Conservation (phyloP, 2,113 vertebrate species). For the Sitta europaea region DNA sequence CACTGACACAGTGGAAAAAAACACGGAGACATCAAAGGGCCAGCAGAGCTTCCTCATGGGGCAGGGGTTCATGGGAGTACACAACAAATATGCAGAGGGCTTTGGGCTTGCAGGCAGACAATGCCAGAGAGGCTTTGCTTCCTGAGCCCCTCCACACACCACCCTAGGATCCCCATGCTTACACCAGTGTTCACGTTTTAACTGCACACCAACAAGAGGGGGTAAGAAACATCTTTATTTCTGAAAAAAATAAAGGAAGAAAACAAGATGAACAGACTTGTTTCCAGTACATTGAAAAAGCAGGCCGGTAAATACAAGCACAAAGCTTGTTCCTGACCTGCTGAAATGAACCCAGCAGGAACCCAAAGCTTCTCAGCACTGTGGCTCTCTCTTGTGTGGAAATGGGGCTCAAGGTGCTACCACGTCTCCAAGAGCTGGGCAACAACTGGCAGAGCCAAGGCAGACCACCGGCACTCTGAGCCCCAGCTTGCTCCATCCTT, state of each 20-base stretch:
- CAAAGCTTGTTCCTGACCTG: neutral
- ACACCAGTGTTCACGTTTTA: accelerated
- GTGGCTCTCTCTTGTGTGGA: neutral
- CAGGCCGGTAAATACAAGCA: neutral
- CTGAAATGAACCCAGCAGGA: neutral
- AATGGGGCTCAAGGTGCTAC: neutral
- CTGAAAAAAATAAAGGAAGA: neutral
- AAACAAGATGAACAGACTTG: accelerated
- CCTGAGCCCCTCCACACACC: accelerated
- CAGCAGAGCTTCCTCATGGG: accelerated
- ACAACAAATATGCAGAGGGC: neutral
- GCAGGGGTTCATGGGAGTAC: neutral
- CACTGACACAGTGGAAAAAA: neutral
- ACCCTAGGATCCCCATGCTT: accelerated
- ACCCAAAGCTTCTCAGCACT: neutral
- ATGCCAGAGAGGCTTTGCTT: neutral
- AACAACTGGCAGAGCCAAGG: neutral
- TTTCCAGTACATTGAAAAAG: neutral
- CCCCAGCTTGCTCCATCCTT: neutral
- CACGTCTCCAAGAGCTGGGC: accelerated
- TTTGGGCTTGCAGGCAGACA: neutral
- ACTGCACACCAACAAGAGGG: neutral
- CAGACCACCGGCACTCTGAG: accelerated
- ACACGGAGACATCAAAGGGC: neutral
- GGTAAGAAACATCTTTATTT: neutral